Conservation (phyloP, 2,113 vertebrate genomes). For the Calidris pugnax region DNA sequence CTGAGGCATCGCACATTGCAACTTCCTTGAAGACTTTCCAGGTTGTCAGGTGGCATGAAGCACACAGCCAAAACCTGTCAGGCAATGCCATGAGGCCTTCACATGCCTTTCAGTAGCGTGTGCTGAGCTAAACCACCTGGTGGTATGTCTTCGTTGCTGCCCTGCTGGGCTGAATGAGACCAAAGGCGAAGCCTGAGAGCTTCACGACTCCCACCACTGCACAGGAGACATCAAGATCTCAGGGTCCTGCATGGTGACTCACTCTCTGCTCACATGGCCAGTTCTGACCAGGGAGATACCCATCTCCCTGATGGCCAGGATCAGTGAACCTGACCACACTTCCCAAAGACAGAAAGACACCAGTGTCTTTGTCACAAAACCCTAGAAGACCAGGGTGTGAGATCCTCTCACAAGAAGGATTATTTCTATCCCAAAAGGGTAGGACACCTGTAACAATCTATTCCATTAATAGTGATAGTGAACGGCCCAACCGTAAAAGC, state of each 20-base stretch:
- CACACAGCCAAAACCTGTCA: background rate
- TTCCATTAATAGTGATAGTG: background rate
- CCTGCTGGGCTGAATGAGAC: background rate
- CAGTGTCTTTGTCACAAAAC: background rate
- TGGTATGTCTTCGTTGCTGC: background rate
- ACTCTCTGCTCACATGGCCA: fast-evolving
- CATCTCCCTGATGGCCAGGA: background rate
- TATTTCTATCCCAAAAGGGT: background rate
- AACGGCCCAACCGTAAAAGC: background rate
- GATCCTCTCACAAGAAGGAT: background rate
- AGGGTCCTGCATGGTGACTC: fast-evolving
- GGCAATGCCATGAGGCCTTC: background rate
- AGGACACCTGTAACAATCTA: background rate
- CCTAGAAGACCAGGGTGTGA: background rate
- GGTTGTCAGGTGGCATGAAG: background rate
- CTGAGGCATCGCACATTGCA: fast-evolving
- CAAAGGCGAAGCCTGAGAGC: background rate
- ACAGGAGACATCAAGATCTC: background rate
- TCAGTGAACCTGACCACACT: background rate
- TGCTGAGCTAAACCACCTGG: background rate
- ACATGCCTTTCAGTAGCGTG: background rate
- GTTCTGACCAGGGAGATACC: background rate
- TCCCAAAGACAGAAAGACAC: background rate
- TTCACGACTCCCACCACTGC: fast-evolving
- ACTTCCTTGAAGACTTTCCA: background rate